phyloP scores from a whole-genome alignment of 1,140 invertebrate genomes.

The Ceratitis capitata region DNA sequence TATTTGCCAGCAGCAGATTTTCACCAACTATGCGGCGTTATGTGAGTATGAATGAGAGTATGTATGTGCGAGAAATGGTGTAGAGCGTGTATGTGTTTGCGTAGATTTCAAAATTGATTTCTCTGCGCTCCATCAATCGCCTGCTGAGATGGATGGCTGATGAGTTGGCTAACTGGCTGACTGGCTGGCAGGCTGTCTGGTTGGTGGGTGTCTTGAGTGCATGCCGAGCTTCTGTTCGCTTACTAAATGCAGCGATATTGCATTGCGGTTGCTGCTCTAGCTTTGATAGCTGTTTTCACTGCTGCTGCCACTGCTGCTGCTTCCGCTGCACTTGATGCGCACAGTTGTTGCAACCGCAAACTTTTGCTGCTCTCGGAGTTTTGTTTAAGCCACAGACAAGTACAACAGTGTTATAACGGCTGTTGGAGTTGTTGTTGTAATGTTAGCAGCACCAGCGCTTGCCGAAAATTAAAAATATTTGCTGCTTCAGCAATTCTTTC shows the following conservation, averaged over 20 bases:
- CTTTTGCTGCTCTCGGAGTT: background rate
- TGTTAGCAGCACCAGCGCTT: background rate
- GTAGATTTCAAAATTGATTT: slow-evolving; percentile 9
- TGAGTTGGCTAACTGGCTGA: background rate
- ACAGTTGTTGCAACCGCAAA: background rate
- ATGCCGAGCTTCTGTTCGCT: background rate
- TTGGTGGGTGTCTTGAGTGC: background rate
- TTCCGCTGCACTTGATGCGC: slow-evolving; percentile 20
- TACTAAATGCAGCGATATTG: background rate
- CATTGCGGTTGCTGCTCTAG: background rate
- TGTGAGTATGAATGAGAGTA: background rate
- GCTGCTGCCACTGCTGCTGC: background rate
- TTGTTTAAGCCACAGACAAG: no score
- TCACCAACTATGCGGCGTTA: background rate
- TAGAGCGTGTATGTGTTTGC: background rate
- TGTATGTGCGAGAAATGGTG: background rate
- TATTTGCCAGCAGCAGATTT: background rate
- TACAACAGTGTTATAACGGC: no score
- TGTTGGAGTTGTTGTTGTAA: background rate
- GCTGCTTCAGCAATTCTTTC: slow-evolving; percentile 12
- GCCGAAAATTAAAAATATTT: slow-evolving; percentile 27
- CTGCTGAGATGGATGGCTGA: slow-evolving; percentile 22
- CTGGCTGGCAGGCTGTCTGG: background rate
- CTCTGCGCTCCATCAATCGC: slow-evolving; percentile 6
- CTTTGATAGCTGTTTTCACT: background rate